Evolutionary conservation across 2,888 invertebrate species (phyloP), one percentile per base, ranked within the genome.

Genomic region (Schizaphis graminum): DNA sequence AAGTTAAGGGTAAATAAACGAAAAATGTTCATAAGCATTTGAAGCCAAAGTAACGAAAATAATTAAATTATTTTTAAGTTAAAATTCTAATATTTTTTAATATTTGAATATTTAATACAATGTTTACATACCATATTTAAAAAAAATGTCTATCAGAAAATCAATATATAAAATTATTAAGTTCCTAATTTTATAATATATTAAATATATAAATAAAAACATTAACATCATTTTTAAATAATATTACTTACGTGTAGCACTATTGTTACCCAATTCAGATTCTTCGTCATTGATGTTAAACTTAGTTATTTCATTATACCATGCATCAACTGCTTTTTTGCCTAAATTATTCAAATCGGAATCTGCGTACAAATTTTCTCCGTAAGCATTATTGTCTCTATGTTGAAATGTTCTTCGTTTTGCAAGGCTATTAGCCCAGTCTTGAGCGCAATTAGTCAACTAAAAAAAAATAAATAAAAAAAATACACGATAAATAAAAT

Each of bases 371-470:
- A 92, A 24, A n/a, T 92, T 92, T 86, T 92, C 92, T 49, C 92
- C 92, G 11, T 92, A 92, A n/a, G 0, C 10, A 1, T 87, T n/a
- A 4, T 86, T 1, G 7, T 7, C 1, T 57, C 92, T 57, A 44
- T 85, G 92, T 1, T 35, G 1, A 24, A 86, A 28, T 3, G 1
- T 28, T 13, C 16, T 0, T 1, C 0, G 3, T n/a, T 44, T n/a
- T 10, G 5, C 85, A 13, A 92, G 8, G 1, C 26, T 1, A 86
- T 92, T 87, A 26, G 92, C 92, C 86, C 92, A 86, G 21, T 86
- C 44, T 92, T 92, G 92, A 41, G 92, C 92, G 21, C 86, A 86
- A 28, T 85, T 92, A 26, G 26, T 92, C 7, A 92, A 2, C 92
- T 92, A 47, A 77, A 35, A 77, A 35, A 16, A 35, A n/a, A 77